phyloP scores from a whole-genome alignment of 2,888 invertebrate species.

The Odontocolon sp. region DNA sequence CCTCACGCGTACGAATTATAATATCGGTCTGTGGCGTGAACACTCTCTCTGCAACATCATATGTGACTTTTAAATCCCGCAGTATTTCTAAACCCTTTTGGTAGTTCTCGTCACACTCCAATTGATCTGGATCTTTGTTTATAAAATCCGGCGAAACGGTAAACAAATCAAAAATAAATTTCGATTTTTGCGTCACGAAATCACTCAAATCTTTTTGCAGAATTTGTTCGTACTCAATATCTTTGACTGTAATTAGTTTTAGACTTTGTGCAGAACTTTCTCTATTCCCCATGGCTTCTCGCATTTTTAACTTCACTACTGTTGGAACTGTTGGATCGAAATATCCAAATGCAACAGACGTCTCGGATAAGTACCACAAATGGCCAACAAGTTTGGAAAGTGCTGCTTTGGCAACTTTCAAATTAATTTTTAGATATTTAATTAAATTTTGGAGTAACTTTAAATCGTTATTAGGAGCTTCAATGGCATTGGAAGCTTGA shows the following conservation, averaged over 20 bases:
- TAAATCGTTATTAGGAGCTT: neutral
- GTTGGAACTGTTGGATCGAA: neutral
- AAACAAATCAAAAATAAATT: too few species aligned
- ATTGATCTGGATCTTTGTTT: too few species aligned
- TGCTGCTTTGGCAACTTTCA: neutral
- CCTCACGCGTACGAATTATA: neutral
- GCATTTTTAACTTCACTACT: neutral
- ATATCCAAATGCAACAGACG: conserved; percentile 5
- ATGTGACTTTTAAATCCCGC: too few species aligned
- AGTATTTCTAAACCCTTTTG: too few species aligned
- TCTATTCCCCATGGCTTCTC: neutral
- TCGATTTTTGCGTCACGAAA: too few species aligned
- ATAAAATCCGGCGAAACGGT: too few species aligned
- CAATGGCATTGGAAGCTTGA: neutral
- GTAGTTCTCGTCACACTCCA: too few species aligned
- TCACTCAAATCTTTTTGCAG: too few species aligned
- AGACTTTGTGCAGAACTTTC: neutral
- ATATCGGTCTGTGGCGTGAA: neutral
- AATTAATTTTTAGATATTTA: neutral
- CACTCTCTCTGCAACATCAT: too few species aligned
- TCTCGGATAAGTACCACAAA: too few species aligned
- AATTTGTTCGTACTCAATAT: too few species aligned
- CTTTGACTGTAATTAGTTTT: neutral
- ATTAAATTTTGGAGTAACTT: neutral
- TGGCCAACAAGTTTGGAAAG: neutral